Conservation (phyloP, 2,113 vertebrate genomes). For the Mandrillus leucophaeus region DNA sequence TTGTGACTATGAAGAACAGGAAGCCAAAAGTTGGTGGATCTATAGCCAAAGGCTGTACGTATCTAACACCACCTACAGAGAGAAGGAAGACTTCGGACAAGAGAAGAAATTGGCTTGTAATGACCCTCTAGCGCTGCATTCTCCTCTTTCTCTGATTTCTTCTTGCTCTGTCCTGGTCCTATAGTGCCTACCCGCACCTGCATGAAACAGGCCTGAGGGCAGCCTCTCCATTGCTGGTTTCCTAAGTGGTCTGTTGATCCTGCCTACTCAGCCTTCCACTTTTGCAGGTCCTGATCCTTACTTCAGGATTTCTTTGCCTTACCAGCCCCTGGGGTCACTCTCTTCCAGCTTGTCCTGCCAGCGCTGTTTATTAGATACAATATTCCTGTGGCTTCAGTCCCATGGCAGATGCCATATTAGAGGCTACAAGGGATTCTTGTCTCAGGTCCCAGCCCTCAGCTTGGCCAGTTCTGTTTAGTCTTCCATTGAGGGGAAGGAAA, state of each 20-base stretch:
- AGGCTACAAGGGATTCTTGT: not conserved
- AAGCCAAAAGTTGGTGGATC: not conserved
- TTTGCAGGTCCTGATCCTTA: rapidly evolving
- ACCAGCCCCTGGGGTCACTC: not conserved
- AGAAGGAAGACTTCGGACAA: not conserved
- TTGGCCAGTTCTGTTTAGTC: not conserved
- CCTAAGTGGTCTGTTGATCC: not conserved
- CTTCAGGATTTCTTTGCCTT: not conserved
- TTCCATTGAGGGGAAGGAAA: not conserved
- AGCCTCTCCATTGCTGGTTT: not conserved
- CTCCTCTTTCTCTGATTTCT: not conserved
- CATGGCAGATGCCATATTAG: not conserved
- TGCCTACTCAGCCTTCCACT: not conserved
- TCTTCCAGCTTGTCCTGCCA: too few relatives aligned
- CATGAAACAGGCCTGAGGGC: too few relatives aligned
- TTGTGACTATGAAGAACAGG: not conserved
- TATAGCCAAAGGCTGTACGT: not conserved
- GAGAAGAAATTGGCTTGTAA: not conserved
- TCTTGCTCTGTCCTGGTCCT: not conserved
- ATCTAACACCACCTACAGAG: not conserved
- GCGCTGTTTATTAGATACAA: rapidly evolving
- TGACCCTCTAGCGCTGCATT: rapidly evolving
- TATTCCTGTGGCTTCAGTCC: not conserved
- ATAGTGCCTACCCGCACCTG: rapidly evolving
- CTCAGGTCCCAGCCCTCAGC: not conserved